phyloP scores from a whole-genome alignment of 2,888 invertebrate species.

The Rhyacophila evoluta region DNA sequence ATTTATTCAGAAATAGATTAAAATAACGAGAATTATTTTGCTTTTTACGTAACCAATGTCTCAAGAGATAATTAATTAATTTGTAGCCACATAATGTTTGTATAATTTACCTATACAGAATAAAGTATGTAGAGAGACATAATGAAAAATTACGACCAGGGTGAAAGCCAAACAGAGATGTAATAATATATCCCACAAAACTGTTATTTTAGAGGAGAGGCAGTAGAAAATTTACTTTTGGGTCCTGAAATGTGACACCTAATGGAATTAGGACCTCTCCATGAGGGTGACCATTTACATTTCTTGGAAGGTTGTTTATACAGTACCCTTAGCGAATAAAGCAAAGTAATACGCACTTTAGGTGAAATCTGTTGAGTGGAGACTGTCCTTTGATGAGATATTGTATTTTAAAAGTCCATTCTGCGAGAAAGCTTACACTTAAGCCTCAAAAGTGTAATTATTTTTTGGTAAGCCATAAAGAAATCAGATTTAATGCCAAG shows the following conservation, averaged over 20 bases:
- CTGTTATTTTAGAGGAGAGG: constrained; percentile 22
- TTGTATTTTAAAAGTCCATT: background rate
- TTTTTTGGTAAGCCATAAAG: too few relatives aligned
- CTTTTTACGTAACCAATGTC: too few relatives aligned
- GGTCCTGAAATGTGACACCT: constrained; percentile 22
- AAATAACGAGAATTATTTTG: too few relatives aligned
- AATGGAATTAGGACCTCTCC: constrained; percentile 22
- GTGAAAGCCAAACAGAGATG: constrained; percentile 10
- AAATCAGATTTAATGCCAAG: too few relatives aligned
- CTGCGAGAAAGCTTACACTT: too few relatives aligned
- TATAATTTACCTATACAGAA: background rate
- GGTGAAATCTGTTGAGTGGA: constrained; percentile 24
- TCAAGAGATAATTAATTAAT: too few relatives aligned
- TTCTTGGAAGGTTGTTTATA: constrained; percentile 10
- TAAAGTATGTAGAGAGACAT: background rate
- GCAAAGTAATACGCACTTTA: constrained; percentile 8
- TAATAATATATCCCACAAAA: constrained; percentile 24
- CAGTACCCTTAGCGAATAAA: constrained; percentile 9
- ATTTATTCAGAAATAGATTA: too few relatives aligned
- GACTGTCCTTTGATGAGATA: background rate
- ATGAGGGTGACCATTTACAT: constrained; percentile 14
- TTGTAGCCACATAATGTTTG: too few relatives aligned
- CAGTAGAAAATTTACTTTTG: constrained; percentile 24
- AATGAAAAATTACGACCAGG: constrained; percentile 12
- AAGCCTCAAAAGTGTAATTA: too few relatives aligned